phyloP scores from a whole-genome alignment of 2,888 invertebrate genomes.

The Zeuzera pyrina region DNA sequence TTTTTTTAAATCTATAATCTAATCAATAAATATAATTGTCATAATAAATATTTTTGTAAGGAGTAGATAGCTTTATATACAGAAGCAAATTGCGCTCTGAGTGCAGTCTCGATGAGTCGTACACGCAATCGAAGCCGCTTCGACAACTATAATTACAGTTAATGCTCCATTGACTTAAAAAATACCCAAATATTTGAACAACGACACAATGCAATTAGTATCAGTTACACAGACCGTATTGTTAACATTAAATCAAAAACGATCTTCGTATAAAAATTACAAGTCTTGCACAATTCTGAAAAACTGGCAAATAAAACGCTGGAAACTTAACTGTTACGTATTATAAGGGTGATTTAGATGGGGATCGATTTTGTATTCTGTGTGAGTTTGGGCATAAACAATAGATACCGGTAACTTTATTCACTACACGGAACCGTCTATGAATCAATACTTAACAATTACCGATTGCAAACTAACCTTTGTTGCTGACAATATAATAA shows the following conservation, averaged over 20 bases:
- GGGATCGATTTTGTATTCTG: too few species aligned
- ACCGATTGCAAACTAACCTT: conserved; percentile 50
- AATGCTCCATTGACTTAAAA: conserved; percentile 34
- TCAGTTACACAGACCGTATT: too few species aligned
- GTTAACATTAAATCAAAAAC: too few species aligned
- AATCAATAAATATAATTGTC: conserved; percentile 61
- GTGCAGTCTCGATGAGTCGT: conserved; percentile 20
- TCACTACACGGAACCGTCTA: too few species aligned
- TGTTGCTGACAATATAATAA: conserved; percentile 48
- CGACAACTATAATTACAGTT: conserved; percentile 27
- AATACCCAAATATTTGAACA: too few species aligned
- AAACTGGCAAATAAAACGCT: neutral
- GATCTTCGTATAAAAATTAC: too few species aligned
- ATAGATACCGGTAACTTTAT: too few species aligned
- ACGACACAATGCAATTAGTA: too few species aligned
- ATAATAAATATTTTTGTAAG: conserved; percentile 65
- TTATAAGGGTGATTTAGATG: too few species aligned
- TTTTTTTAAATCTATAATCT: conserved; percentile 40
- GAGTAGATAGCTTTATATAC: conserved; percentile 66
- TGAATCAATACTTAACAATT: conserved; percentile 53
- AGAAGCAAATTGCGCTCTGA: conserved; percentile 55
- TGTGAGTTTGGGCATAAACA: too few species aligned
- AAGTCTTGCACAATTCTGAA: too few species aligned
- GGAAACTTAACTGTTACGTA: neutral
- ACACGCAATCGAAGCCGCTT: conserved; percentile 1